Evolutionary conservation across 2,888 invertebrate species (phyloP).

Genomic region (Molanna angustata): DNA sequence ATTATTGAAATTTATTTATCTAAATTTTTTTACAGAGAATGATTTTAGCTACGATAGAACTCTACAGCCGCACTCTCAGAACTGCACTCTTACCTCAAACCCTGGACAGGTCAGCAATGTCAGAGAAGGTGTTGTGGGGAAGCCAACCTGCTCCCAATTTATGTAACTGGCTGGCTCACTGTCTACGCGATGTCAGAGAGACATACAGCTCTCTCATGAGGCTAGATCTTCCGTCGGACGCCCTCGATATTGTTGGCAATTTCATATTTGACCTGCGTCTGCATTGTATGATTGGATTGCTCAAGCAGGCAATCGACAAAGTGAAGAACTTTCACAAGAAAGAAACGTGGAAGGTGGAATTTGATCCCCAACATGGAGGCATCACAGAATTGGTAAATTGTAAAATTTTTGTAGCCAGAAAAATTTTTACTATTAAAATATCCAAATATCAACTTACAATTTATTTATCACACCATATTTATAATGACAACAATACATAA

Average conservation of each 20-base stretch:
- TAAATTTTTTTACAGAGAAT: constrained; percentile 59
- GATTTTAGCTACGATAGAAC: constrained; percentile 72
- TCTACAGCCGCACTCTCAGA: constrained; percentile 71
- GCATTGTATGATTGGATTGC: constrained; percentile 80
- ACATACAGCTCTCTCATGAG: constrained; percentile 79
- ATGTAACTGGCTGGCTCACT: constrained; percentile 73
- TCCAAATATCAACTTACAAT: too few relatives aligned
- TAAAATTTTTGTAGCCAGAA: neutral
- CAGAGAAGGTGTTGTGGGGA: constrained; percentile 55
- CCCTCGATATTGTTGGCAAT: constrained; percentile 78
- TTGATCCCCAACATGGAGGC: constrained; percentile 80
- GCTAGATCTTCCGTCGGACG: constrained; percentile 84
- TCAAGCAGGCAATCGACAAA: constrained; percentile 80
- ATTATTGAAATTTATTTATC: neutral
- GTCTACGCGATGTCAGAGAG: constrained; percentile 75
- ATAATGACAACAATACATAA: too few relatives aligned
- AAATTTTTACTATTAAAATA: too few relatives aligned
- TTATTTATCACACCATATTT: too few relatives aligned
- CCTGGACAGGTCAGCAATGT: constrained; percentile 47
- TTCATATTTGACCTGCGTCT: constrained; percentile 84
- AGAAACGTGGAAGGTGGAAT: constrained; percentile 86
- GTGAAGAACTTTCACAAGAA: constrained; percentile 66
- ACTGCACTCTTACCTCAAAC: constrained; percentile 68
- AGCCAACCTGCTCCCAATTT: constrained; percentile 55
- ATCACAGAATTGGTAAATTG: constrained; percentile 71